A percentile compares a stretch with the other conserved stretches of the same genome.
These are phyloP conservation scores for Belgica antarctica DNA, from an alignment of 2,888 invertebrate genomes.

Conservation along the genomic window DNA sequence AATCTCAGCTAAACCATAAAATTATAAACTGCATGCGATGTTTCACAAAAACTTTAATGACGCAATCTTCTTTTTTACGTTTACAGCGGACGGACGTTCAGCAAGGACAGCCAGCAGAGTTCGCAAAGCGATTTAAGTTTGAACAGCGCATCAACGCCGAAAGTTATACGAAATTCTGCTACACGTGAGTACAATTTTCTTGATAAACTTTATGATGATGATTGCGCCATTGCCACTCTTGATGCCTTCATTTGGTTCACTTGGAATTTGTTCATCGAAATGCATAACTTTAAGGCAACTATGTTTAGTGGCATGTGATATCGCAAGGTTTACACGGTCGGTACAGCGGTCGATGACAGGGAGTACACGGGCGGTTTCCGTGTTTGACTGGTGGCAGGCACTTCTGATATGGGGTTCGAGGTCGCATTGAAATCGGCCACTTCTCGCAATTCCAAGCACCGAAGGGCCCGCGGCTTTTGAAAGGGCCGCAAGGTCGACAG, in stretches of 20 bases:
- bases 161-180: constrained; percentile 46
- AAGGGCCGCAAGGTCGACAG: constrained; percentile 16
- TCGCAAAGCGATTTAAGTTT: constrained; percentile 69
- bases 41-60: background rate
- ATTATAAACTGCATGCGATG: background rate
- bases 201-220: background rate
- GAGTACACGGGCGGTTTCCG: constrained; percentile 22
- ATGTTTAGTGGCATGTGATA: background rate
- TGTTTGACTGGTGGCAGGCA: constrained; percentile 15
- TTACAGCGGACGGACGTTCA: constrained; percentile 53
- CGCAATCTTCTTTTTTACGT: constrained; percentile 44
- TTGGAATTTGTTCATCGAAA: background rate
- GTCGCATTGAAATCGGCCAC: background rate
- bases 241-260: too few relatives aligned
- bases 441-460: background rate
- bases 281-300: background rate
- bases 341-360: constrained; percentile 27
- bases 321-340: background rate
- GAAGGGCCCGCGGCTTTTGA: constrained; percentile 36
- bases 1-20: background rate
- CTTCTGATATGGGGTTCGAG: constrained; percentile 11
- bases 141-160: constrained; percentile 52
- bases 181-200: background rate
- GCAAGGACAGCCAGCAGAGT: constrained; percentile 65
- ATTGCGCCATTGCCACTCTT: background rate